phyloP scores from a whole-genome alignment of 2,888 invertebrate genomes.

The Odontocerum albicorne region DNA sequence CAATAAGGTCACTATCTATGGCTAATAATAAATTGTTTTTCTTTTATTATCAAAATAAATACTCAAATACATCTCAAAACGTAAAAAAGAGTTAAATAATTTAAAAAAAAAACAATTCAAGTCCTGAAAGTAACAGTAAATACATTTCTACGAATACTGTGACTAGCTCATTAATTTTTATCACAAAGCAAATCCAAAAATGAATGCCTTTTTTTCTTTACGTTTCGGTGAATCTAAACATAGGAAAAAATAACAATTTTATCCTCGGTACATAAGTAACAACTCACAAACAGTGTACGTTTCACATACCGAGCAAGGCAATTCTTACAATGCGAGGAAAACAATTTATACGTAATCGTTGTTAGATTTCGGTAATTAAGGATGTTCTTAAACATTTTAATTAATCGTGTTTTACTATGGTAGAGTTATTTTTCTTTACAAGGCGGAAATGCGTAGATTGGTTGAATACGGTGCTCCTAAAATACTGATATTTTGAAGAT shows the following conservation, averaged over 20 bases:
- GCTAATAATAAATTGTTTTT: no score
- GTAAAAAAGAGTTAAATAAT: no score
- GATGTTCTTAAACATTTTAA: conserved; percentile 30
- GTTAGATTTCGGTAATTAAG: conserved; percentile 32
- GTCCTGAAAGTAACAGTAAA: background rate
- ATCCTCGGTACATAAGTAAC: conserved; percentile 16
- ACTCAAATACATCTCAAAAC: no score
- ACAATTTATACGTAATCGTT: conserved; percentile 30
- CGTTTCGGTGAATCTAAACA: background rate
- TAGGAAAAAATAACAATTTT: conserved; percentile 10
- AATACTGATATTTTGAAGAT: no score
- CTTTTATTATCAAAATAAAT: no score
- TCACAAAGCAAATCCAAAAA: background rate
- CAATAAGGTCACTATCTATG: no score
- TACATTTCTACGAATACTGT: background rate
- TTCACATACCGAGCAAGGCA: conserved; percentile 13
- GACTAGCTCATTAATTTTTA: background rate
- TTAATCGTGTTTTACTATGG: conserved; percentile 24
- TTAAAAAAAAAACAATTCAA: no score
- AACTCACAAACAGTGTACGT: conserved; percentile 23
- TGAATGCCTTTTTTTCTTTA: background rate
- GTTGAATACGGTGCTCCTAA: no score
- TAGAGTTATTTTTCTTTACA: background rate
- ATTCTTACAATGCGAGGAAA: conserved; percentile 11
- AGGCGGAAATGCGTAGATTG: conserved; percentile 17